These are phyloP conservation scores for Tyrannus savana DNA, from an alignment of 2,113 vertebrate species.

Conservation along the genomic window DNA sequence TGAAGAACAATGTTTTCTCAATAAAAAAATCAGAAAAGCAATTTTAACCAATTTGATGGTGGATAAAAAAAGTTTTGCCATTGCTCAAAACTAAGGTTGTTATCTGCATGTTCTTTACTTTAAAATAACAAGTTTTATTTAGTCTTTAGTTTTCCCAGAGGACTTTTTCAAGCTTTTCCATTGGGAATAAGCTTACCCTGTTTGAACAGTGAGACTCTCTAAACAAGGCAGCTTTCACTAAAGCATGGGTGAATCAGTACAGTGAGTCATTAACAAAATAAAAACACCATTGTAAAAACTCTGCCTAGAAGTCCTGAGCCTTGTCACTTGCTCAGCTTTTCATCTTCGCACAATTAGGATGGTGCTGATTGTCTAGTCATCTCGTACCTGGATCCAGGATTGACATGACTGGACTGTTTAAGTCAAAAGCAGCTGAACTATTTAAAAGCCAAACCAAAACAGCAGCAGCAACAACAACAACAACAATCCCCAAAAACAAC, in stretches of 20 bases:
- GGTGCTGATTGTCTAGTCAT: background rate
- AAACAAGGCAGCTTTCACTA: slow-evolving; percentile 4
- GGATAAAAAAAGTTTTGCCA: background rate
- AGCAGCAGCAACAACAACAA: background rate
- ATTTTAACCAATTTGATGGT: background rate
- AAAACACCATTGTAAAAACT: slow-evolving; percentile 4
- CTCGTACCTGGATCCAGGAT: background rate
- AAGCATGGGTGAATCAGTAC: background rate
- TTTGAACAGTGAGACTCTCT: background rate
- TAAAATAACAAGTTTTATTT: background rate
- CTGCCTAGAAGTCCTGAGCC: background rate
- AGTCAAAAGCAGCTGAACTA: background rate
- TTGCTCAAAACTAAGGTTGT: background rate
- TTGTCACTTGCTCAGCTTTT: background rate
- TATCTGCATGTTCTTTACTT: background rate
- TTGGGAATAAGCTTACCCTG: background rate
- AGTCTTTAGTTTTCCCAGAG: background rate
- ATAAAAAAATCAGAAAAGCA: background rate
- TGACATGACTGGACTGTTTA: background rate
- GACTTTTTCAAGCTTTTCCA: background rate
- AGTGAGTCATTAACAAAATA: slow-evolving; percentile 22
- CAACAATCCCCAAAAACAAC: background rate
- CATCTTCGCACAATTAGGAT: background rate
- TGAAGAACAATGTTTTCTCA: background rate
- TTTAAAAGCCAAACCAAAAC: background rate